Conservation (phyloP, 1,140 invertebrate genomes). For the Scaptomyza hsui region DNA sequence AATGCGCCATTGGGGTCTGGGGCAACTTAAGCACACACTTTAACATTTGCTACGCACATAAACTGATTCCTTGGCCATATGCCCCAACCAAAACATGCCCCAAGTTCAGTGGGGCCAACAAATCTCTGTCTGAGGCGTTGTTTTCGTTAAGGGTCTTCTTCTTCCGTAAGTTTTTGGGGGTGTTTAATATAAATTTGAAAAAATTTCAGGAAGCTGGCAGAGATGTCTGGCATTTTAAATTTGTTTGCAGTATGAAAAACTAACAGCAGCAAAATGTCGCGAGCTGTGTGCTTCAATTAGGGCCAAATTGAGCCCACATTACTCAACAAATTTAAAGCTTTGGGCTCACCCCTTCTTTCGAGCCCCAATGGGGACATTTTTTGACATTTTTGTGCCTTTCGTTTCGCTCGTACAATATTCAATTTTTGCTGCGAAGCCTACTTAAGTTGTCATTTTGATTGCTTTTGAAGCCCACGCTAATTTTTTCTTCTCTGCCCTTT, state of each 20-base stretch:
- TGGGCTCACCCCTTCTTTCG: slow-evolving; percentile 8
- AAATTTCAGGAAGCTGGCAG: too few species aligned
- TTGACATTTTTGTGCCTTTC: slow-evolving; percentile 5
- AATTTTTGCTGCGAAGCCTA: slow-evolving; percentile 65
- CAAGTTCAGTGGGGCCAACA: slow-evolving; percentile 27
- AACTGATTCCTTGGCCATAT: slow-evolving; percentile 44
- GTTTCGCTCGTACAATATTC: slow-evolving; percentile 31
- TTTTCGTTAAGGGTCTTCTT: slow-evolving; percentile 1
- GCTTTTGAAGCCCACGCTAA: slow-evolving; percentile 79
- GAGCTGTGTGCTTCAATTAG: slow-evolving; percentile 65
- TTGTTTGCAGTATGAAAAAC: slow-evolving; percentile 22
- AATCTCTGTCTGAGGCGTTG: slow-evolving; percentile 54
- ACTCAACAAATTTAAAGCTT: slow-evolving; percentile 36
- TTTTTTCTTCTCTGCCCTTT: slow-evolving; percentile 36
- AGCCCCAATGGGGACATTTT: slow-evolving; percentile 8
- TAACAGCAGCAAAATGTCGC: background rate
- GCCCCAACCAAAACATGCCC: background rate
- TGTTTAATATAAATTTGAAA: slow-evolving; percentile 23
- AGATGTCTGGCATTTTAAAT: slow-evolving; percentile 4
- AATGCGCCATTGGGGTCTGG: slow-evolving; percentile 72
- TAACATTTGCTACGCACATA: slow-evolving; percentile 55
- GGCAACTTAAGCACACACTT: slow-evolving; percentile 61
- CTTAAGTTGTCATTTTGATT: slow-evolving; percentile 82
- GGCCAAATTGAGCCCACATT: slow-evolving; percentile 66
- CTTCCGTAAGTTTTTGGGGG: slow-evolving; percentile 3